Conservation (phyloP, 2,888 invertebrate species). For the Erynnis tages region DNA sequence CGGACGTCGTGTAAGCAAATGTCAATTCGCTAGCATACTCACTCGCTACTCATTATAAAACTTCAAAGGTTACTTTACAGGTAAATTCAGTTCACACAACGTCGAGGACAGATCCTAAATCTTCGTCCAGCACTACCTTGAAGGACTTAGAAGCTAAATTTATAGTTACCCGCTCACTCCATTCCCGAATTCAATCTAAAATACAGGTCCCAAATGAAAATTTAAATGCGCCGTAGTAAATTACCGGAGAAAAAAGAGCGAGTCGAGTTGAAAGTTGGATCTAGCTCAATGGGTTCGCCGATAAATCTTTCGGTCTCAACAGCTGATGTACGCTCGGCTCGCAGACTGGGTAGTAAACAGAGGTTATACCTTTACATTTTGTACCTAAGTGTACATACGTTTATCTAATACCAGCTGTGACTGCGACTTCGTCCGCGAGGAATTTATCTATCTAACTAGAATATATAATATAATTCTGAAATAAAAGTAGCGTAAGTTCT, state of each 20-base stretch:
- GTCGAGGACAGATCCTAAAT: not conserved
- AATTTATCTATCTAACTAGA: no score
- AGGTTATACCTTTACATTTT: no score
- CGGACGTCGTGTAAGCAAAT: no score
- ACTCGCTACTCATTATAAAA: not conserved
- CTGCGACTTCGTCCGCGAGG: no score
- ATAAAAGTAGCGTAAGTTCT: no score
- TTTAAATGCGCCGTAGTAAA: conserved; percentile 31
- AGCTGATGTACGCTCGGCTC: conserved; percentile 71
- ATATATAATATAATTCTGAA: no score
- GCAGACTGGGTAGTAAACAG: conserved; percentile 46
- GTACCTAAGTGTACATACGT: no score
- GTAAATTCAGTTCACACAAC: not conserved
- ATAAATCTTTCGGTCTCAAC: conserved; percentile 77
- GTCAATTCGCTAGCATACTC: no score
- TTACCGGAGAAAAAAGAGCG: conserved; percentile 42
- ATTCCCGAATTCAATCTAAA: conserved; percentile 26
- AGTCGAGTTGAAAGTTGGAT: conserved; percentile 65
- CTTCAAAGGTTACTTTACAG: not conserved
- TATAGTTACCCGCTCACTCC: conserved; percentile 20
- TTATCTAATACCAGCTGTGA: no score
- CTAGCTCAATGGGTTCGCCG: conserved; percentile 68
- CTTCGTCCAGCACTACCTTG: conserved; percentile 3
- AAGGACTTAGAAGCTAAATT: conserved; percentile 22
- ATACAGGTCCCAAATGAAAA: conserved; percentile 29